These are phyloP conservation scores for Euwallacea similis DNA, from an alignment of 1,140 invertebrate genomes.

Conservation along the genomic window DNA sequence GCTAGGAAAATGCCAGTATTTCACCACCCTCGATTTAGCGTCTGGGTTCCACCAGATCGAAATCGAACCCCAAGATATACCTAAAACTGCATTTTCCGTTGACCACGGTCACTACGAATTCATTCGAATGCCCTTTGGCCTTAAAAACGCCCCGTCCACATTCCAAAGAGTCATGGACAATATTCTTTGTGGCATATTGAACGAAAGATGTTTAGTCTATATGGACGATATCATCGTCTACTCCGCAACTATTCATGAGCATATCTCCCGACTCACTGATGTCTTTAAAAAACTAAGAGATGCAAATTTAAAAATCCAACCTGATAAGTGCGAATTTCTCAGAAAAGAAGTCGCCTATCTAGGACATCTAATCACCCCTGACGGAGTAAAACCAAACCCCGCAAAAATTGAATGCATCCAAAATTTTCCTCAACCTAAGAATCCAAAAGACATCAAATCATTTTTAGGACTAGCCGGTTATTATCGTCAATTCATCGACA, in stretches of 20 bases:
- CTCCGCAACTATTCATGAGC: constrained; percentile 18
- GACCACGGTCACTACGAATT: constrained; percentile 39
- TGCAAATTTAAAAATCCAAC: constrained; percentile 37
- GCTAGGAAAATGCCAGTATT: constrained; percentile 44
- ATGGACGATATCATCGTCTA: constrained; percentile 37
- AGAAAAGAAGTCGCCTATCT: constrained; percentile 45
- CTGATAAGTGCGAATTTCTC: too few relatives aligned
- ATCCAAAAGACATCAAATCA: constrained; percentile 41
- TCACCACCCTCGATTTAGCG: constrained; percentile 53
- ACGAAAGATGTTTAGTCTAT: constrained; percentile 30
- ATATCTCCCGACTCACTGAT: constrained; percentile 21
- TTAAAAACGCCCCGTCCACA: too few relatives aligned
- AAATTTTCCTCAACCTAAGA: constrained; percentile 42
- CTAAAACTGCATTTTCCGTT: constrained; percentile 24
- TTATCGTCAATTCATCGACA: constrained; percentile 42
- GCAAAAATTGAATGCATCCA: constrained; percentile 40
- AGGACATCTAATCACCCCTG: constrained; percentile 40
- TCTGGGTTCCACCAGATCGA: too few relatives aligned
- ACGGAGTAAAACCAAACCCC: constrained; percentile 44
- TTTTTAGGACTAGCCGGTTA: constrained; percentile 42
- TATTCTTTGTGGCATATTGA: constrained; percentile 27
- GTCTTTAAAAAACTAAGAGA: constrained; percentile 27
- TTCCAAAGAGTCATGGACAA: too few relatives aligned
- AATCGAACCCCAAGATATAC: constrained; percentile 12
- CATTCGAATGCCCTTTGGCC: constrained; percentile 50